Evolutionary conservation across 2,113 vertebrate species (phyloP).

Genomic region (Eulemur macaco): DNA sequence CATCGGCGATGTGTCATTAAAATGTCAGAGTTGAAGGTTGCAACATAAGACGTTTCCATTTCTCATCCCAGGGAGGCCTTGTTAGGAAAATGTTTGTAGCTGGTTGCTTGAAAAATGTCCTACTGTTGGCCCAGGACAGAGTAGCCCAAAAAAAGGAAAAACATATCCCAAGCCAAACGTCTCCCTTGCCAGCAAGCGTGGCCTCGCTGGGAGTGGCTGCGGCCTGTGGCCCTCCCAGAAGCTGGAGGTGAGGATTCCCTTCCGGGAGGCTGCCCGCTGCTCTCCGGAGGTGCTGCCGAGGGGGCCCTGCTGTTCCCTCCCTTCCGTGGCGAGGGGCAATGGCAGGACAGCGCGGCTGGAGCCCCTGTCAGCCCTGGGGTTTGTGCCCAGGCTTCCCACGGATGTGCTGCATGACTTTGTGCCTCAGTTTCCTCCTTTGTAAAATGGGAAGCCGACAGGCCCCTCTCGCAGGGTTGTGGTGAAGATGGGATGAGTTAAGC

Average conservation of each 20-base stretch:
- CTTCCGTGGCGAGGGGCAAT: fast-evolving
- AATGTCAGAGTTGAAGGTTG: not conserved
- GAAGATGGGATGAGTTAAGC: fast-evolving
- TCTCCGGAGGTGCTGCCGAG: fast-evolving
- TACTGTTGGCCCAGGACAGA: not conserved
- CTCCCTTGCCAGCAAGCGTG: not conserved
- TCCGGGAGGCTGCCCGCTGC: fast-evolving
- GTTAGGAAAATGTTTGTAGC: not conserved
- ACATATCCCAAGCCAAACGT: fast-evolving
- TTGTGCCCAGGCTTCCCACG: not conserved
- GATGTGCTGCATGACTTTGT: not conserved
- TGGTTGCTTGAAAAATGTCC: not conserved
- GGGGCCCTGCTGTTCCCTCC: not conserved
- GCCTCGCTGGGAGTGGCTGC: fast-evolving
- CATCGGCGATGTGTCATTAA: fast-evolving
- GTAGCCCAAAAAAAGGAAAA: not conserved
- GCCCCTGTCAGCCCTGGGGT: not conserved
- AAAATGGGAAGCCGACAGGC: not conserved
- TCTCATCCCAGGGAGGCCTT: not conserved
- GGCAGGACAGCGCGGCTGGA: fast-evolving
- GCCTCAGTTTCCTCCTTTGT: not conserved
- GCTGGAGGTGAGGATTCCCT: not conserved
- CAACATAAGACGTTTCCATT: not conserved
- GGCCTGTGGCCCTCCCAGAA: not conserved
- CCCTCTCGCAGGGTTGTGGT: fast-evolving